Evolutionary conservation across 1,140 invertebrate genomes (phyloP).

Genomic region (Trialeurodes vaporariorum): DNA sequence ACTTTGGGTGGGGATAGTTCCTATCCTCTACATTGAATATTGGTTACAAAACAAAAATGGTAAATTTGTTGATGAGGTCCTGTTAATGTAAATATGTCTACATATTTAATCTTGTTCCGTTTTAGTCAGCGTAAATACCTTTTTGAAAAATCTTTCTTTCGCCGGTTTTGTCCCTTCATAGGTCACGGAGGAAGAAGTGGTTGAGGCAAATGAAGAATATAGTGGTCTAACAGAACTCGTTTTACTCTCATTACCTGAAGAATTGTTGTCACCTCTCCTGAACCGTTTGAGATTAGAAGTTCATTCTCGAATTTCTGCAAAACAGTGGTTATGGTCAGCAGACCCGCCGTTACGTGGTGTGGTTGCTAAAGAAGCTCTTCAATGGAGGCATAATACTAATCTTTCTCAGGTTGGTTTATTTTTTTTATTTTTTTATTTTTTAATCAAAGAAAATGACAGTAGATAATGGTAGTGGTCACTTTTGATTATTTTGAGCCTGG

Average conservation of each 20-base stretch:
- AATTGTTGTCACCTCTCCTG: constrained; percentile 57
- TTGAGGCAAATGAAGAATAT: constrained; percentile 52
- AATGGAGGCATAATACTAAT: constrained; percentile 51
- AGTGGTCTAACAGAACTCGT: constrained; percentile 61
- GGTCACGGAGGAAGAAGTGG: constrained; percentile 53
- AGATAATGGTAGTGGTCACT: too few species aligned
- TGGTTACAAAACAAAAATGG: too few species aligned
- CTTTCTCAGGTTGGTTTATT: constrained; percentile 48
- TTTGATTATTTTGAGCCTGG: too few species aligned
- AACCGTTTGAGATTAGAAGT: constrained; percentile 41
- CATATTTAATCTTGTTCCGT: too few species aligned
- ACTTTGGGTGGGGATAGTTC: too few species aligned
- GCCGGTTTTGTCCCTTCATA: too few species aligned
- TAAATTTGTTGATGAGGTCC: neutral
- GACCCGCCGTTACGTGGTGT: constrained; percentile 63
- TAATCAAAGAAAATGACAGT: too few species aligned
- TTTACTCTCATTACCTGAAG: constrained; percentile 60
- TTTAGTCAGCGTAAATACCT: too few species aligned
- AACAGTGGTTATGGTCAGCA: constrained; percentile 57
- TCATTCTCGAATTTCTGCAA: constrained; percentile 39
- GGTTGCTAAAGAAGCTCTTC: constrained; percentile 74
- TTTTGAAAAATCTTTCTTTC: too few species aligned
- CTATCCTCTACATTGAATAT: too few species aligned
- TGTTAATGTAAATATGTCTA: neutral
- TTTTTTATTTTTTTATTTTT: too few species aligned